Percentiles rank a stretch among this genome's conserved stretches.
phyloP scores from a whole-genome alignment of 2,113 vertebrate genomes.

The Scomber scombrus region DNA sequence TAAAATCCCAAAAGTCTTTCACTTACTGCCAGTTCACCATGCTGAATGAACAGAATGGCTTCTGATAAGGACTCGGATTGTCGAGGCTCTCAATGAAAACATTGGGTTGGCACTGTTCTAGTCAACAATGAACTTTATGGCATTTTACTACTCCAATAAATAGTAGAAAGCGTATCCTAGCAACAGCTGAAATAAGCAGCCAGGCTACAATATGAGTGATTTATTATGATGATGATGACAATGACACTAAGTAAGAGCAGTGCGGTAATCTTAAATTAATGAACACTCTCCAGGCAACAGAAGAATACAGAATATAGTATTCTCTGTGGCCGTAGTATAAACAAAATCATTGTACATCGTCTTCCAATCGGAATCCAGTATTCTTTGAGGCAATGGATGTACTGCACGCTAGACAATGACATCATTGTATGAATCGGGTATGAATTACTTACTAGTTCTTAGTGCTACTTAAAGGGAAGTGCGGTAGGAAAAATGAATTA shows the following conservation, averaged over 20 bases:
- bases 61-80: neutral
- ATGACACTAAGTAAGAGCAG: neutral
- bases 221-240: neutral
- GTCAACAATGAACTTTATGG: neutral
- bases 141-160: neutral
- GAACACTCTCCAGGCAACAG: neutral
- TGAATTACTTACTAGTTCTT: neutral
- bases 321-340: neutral
- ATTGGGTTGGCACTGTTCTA: neutral
- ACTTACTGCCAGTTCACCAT: neutral
- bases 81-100: neutral
- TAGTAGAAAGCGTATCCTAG: neutral
- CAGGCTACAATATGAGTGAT: neutral
- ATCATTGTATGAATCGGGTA: neutral
- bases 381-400: neutral
- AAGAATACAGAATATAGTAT: neutral
- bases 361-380: neutral
- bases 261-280: neutral
- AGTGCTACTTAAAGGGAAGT: neutral
- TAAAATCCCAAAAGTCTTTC: neutral
- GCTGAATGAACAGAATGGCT: neutral
- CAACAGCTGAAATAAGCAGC: neutral
- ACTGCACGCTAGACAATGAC: neutral
- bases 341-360: too few species aligned
- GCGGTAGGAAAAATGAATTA: too few species aligned